phyloP scores from a whole-genome alignment of 2,113 vertebrate genomes.

The Sylvilagus bachmani region DNA sequence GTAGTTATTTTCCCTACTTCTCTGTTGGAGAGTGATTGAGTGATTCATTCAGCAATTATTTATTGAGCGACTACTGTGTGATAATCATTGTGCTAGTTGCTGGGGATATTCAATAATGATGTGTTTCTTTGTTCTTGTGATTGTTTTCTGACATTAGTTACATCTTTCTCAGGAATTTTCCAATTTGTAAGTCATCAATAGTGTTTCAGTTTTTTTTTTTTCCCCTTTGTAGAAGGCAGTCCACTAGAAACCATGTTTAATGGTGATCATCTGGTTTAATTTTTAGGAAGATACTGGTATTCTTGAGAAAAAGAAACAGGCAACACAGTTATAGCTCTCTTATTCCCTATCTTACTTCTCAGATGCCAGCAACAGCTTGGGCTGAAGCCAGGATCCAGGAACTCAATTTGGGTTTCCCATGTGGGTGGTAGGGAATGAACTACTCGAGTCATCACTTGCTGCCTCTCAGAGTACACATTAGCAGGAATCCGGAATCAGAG shows the following conservation, averaged over 20 bases:
- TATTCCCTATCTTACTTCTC: too few species aligned
- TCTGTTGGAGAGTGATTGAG: slow-evolving; percentile 46
- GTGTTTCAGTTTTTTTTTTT: not conserved
- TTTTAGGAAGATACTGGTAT: slow-evolving; percentile 26
- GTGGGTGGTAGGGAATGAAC: too few species aligned
- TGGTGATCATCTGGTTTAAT: not conserved
- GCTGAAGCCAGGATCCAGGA: too few species aligned
- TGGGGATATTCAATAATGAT: not conserved
- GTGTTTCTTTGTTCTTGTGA: slow-evolving; percentile 34
- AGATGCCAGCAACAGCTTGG: too few species aligned
- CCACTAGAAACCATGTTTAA: not conserved
- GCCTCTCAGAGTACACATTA: too few species aligned
- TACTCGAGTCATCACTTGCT: too few species aligned
- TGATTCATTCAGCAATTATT: slow-evolving; percentile 41
- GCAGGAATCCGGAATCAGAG: too few species aligned
- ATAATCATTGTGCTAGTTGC: slow-evolving; percentile 2
- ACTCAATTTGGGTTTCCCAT: too few species aligned
- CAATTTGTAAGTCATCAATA: not conserved
- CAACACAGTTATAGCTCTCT: too few species aligned
- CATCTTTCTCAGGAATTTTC: slow-evolving; percentile 13
- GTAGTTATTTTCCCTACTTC: slow-evolving; percentile 29
- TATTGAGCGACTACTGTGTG: slow-evolving; percentile 53
- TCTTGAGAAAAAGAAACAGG: too few species aligned
- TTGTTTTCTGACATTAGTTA: slow-evolving; percentile 7
- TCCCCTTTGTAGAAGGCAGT: not conserved